Base-by-base conservation (phyloP, 2,888 invertebrate species). In the Leptopilina myrica region DNA sequence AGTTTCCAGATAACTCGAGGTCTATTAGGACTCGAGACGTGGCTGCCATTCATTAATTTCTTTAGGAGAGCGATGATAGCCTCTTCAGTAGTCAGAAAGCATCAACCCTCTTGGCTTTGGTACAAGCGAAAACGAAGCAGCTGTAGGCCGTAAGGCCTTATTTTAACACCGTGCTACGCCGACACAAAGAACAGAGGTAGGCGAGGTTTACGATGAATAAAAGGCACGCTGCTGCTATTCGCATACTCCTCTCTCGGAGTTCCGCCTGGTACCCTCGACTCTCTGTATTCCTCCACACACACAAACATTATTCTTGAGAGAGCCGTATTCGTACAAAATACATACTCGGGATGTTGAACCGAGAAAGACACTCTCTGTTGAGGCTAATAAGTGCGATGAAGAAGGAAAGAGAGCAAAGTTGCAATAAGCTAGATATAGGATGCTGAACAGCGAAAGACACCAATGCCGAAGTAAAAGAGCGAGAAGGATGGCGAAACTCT, bases 21-120 rank as follows among this genome's bases (percentile, higher is more conserved):
- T 15, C 53, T 15, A 49, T 69, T 69, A 69, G 20, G 49, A 43
- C 46, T 53, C 26, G 84, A 84, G 79, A 84, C 85, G 49, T 87
- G 82, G 83, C 85, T 81, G 85, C 84, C 88, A 88, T 89, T 89
- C 88, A 87, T 89, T 89, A 88, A 84, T 86, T 87, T 87, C 85
- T 84, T 85, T 81, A n/a, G 73, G 33, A 9, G 49, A 40, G 15
- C 53, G 73, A 73, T 73, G 79, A 81, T 79, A 82, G 83, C 84
- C 85, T 83, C 78, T 82, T 84, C 86, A 86, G 88, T 87, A 87
- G 87, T 85, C 81, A 79, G 77, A 76, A 77, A 83, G 80, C 79
- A 78, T 82, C 79, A 80, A 76, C 77, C 79, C 80, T 78, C 80
- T 80, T 49, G 49, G 79, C 66, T 77, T 76, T 81, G 69, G 76